These are phyloP conservation scores for Eubucco bourcierii DNA, from an alignment of 2,113 vertebrate species.

Conservation along the genomic window DNA sequence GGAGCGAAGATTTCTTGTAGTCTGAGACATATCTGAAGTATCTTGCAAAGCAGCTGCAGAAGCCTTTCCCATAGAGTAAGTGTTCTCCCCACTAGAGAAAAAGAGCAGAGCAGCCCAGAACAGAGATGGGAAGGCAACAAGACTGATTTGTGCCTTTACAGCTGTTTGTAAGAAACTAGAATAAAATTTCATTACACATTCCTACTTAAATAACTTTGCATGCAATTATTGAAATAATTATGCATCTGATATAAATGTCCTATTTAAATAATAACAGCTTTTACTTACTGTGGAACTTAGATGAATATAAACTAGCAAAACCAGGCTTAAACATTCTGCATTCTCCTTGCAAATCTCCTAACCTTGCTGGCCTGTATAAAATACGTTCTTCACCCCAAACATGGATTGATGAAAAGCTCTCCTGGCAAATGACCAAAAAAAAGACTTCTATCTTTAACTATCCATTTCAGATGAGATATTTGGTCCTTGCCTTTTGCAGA, in stretches of 20 bases:
- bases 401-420: not conserved
- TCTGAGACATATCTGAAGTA: not conserved
- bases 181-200: not conserved
- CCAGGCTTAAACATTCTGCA: not conserved
- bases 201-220: constrained; percentile 3
- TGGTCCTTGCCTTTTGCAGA: not conserved
- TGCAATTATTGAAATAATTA: constrained; percentile 31
- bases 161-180: not conserved
- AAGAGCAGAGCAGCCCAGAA: not conserved
- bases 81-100: not conserved
- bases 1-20: not conserved
- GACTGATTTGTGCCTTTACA: not conserved
- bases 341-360: not conserved
- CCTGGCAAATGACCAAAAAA: not conserved
- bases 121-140: not conserved
- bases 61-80: not conserved
- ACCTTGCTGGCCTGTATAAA: not conserved
- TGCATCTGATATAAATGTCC: not conserved
- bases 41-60: not conserved
- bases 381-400: not conserved
- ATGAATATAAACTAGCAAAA: constrained; percentile 25
- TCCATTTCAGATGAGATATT: not conserved
- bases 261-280: constrained; percentile 42
- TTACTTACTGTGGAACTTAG: not conserved
- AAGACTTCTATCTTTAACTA: not conserved